Evolutionary conservation across 2,888 invertebrate genomes (phyloP).

Genomic region (Spilosoma lubricipeda): DNA sequence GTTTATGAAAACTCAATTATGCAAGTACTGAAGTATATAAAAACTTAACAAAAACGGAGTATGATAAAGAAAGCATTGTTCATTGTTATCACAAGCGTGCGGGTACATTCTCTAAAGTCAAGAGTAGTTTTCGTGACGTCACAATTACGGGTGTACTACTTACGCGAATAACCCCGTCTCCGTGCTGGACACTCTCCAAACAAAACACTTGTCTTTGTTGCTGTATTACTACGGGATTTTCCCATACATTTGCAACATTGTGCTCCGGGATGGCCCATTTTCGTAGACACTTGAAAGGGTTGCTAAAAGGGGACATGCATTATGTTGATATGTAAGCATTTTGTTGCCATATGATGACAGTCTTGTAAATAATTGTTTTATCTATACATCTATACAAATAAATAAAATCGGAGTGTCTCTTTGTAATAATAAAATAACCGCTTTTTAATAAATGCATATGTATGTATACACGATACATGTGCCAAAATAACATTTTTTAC

Average conservation of each 20-base stretch:
- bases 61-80: conserved; percentile 24
- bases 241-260: conserved; percentile 60
- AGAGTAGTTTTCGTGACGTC: conserved; percentile 43
- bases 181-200: conserved; percentile 60
- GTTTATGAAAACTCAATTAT: not conserved
- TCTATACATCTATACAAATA: too few species aligned
- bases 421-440: too few species aligned
- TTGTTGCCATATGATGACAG: conserved; percentile 18
- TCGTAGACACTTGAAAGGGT: conserved; percentile 60
- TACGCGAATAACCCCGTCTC: conserved; percentile 54
- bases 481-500: too few species aligned
- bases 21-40: conserved; percentile 1
- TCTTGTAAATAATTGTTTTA: not conserved
- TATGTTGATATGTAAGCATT: conserved; percentile 43
- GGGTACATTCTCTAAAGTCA: conserved; percentile 35
- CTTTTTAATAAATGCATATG: too few species aligned
- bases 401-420: too few species aligned
- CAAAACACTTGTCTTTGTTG: conserved; percentile 61
- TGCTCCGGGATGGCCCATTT: conserved; percentile 58
- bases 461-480: too few species aligned
- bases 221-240: conserved; percentile 53
- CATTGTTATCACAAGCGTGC: conserved; percentile 34
- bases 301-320: conserved; percentile 52
- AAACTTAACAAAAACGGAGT: conserved; percentile 21
- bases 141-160: conserved; percentile 51